These are phyloP conservation scores for Chascanopsetta lugubris DNA, from an alignment of 2,113 vertebrate species.

Conservation along the genomic window DNA sequence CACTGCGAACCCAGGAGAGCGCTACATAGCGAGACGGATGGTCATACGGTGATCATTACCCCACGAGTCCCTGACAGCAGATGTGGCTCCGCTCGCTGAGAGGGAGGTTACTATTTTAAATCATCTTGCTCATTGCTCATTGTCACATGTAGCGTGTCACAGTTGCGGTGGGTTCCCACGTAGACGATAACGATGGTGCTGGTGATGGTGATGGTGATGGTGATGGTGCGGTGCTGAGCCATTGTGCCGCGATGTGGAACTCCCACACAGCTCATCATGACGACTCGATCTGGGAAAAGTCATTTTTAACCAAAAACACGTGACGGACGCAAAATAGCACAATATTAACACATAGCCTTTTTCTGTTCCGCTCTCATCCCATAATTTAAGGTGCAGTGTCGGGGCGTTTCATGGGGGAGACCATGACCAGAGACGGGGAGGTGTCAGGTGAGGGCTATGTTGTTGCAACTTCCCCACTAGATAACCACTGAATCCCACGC, in stretches of 20 bases:
- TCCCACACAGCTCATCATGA: slow-evolving; percentile 27
- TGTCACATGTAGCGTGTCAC: slow-evolving; percentile 49
- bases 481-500: too few relatives aligned
- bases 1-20: slow-evolving; percentile 39
- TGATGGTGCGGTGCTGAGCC: slow-evolving; percentile 34
- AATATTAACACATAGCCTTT: slow-evolving; percentile 28
- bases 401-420: too few relatives aligned
- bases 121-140: slow-evolving; percentile 45
- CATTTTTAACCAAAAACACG: slow-evolving; percentile 4
- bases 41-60: slow-evolving; percentile 34
- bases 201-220: too few relatives aligned
- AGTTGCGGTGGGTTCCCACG: slow-evolving; percentile 19
- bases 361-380: slow-evolving; percentile 22
- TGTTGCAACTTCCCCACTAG: too few relatives aligned
- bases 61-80: slow-evolving; percentile 10
- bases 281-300: slow-evolving; percentile 24
- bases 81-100: slow-evolving; percentile 21
- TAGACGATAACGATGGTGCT: too few relatives aligned
- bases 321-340: slow-evolving; percentile 37
- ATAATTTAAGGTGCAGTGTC: too few relatives aligned
- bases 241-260: slow-evolving; percentile 33
- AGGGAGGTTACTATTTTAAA: slow-evolving; percentile 54
- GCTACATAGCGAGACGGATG: slow-evolving; percentile 27
- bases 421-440: too few relatives aligned
- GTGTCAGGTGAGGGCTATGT: too few relatives aligned